Base-by-base conservation (phyloP, 2,797 vertebrate genomes). In the Manis pentadactyla region DNA sequence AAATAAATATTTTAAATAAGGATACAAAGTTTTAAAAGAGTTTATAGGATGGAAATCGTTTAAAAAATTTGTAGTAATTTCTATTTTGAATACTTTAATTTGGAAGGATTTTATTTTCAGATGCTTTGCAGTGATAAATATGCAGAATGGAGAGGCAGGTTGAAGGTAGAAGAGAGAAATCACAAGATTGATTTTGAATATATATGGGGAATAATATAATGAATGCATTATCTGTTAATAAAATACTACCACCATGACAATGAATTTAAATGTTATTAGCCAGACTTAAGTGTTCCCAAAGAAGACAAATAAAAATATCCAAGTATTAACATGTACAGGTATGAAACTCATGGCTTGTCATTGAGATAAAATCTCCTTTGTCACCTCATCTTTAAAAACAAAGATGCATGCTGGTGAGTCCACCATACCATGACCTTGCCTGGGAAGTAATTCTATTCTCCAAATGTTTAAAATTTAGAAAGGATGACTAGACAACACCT, bases 1-100 rank as follows among this genome's bases (percentile, higher is more conserved):
- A 63, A 63, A 34, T 59, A 66, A 71, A 90, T 19, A 37, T 81
- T 90, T 92, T 19, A 71, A 79, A 55, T 46, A 78, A 51, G 93
- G 69, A 66, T 42, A 1, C 5, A 59, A 73, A 53, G 1, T 51
- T 75, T 84, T 88, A 11, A 87, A 46, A 64, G 34, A 66, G 5
- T 63, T 83, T 92, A 37, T 57, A 42, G 1, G 1, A 49, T 66
- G 46, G 55, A 96, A 88, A 85, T 2, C 6, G 39, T 46, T 46
- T 11, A 46, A 46, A 84, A 73, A 64, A 42, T 85, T 78, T 78
- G 55, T 0, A 15, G 27, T 89, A 42, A 39, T 75, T 84, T 93
- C 31, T 25, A 18, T 55, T 92, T 87, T 77, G 15, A 59, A 53
- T 13, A 31, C 23, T 64, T 87, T 77, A 34, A 88, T 69, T 97